Evolutionary conservation across 2,888 invertebrate species (phyloP).

Genomic region (Cotesia congregata): DNA sequence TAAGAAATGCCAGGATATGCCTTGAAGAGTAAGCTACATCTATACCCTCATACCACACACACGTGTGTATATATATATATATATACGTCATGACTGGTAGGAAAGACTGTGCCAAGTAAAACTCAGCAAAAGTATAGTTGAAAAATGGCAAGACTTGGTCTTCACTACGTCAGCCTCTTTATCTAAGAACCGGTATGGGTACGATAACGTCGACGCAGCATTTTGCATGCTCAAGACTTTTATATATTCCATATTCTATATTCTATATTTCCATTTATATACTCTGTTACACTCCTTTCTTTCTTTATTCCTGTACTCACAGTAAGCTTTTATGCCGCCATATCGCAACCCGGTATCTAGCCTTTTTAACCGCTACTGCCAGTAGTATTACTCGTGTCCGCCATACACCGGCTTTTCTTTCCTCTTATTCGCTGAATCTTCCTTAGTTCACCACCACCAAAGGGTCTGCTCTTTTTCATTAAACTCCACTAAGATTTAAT

Average conservation of each 20-base stretch:
- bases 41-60: not conserved
- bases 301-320: not conserved
- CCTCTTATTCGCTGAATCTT: not conserved
- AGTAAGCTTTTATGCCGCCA: not conserved
- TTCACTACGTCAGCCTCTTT: constrained; percentile 66
- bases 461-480: constrained; percentile 9
- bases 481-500: not conserved
- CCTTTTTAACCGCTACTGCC: not conserved
- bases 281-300: constrained; percentile 31
- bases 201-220: constrained; percentile 67
- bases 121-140: constrained; percentile 62
- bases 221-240: constrained; percentile 60
- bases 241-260: constrained; percentile 50
- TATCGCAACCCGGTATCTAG: not conserved
- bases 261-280: constrained; percentile 30
- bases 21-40: not conserved
- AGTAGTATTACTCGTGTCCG: not conserved
- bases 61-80: too few species aligned
- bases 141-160: constrained; percentile 64
- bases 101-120: constrained; percentile 64
- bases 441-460: not conserved
- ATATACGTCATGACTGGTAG: not conserved
- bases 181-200: constrained; percentile 58
- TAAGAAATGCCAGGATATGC: constrained; percentile 38
- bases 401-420: not conserved